Conservation (phyloP, 30 jellyfish, hydroid and myxozoan genomes). For the Nemopilema nomurai region DNA sequence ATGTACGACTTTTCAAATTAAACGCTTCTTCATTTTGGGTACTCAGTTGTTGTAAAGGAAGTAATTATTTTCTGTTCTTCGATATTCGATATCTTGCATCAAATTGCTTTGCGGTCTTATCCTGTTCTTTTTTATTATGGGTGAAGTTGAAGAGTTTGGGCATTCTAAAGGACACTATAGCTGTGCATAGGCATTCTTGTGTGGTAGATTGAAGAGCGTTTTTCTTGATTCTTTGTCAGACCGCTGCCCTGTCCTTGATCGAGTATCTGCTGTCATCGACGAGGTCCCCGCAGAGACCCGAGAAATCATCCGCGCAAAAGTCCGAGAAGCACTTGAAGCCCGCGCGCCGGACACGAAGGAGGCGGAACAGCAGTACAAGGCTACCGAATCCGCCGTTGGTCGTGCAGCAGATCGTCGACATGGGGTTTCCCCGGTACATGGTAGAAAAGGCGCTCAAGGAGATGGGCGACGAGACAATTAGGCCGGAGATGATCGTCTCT, state of each 20-base stretch:
- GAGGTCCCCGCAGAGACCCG: conserved; percentile 5
- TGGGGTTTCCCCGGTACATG: conserved; percentile 79
- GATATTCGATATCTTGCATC: too few relatives aligned
- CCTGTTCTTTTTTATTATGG: too few relatives aligned
- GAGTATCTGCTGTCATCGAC: conserved; percentile 43
- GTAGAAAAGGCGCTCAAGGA: conserved; percentile 71
- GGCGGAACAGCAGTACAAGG: conserved; percentile 67
- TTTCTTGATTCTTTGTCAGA: conserved; percentile 18
- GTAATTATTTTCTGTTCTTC: too few relatives aligned
- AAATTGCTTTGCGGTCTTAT: too few relatives aligned
- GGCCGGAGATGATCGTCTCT: conserved; percentile 81
- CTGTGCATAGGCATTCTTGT: not conserved
- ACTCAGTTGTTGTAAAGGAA: too few relatives aligned
- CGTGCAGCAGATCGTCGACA: conserved; percentile 66
- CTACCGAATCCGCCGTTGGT: conserved; percentile 55
- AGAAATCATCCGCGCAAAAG: conserved; percentile 11
- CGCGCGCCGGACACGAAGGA: conserved; percentile 42
- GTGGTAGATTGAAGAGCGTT: not conserved
- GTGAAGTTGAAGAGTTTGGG: too few relatives aligned
- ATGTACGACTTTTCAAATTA: too few relatives aligned
- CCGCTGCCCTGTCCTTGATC: conserved; percentile 45
- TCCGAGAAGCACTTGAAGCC: conserved; percentile 11
- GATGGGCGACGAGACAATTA: conserved; percentile 70
- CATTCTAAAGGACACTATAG: not conserved
- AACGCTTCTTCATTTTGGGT: too few relatives aligned